A percentile compares a stretch with the other conserved stretches of the same genome.
These are phyloP conservation scores for Trachurus trachurus DNA, from an alignment of 2,797 vertebrate genomes.

Conservation along the genomic window DNA sequence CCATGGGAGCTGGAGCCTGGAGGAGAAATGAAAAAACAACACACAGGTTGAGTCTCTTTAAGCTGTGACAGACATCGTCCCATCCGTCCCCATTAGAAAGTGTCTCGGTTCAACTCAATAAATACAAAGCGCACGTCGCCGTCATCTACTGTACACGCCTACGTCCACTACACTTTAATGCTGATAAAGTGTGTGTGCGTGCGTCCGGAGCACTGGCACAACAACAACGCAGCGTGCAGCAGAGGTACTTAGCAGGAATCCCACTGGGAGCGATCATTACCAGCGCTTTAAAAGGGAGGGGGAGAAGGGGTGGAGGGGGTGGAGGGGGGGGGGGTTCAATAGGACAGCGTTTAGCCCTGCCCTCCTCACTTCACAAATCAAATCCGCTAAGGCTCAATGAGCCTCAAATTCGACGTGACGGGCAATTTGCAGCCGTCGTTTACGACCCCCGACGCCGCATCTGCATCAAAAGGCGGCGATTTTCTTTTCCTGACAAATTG, in stretches of 20 bases:
- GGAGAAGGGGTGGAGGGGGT: no score
- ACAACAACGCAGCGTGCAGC: conserved; percentile 46
- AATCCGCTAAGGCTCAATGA: conserved; percentile 45
- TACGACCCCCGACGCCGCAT: conserved; percentile 10
- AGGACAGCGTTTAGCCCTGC: conserved; percentile 47
- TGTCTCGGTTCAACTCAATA: background rate
- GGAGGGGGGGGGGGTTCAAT: conserved; percentile 35
- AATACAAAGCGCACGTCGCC: conserved; percentile 1
- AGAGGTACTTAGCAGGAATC: conserved; percentile 47
- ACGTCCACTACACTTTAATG: conserved; percentile 11
- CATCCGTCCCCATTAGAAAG: background rate
- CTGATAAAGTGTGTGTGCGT: conserved; percentile 35
- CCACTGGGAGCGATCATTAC: conserved; percentile 69
- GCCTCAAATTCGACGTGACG: conserved; percentile 44
- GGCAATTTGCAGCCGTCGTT: conserved; percentile 38
- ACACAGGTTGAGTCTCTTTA: background rate
- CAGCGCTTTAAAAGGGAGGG: conserved; percentile 41
- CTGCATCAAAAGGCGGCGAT: background rate
- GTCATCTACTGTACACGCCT: conserved; percentile 6
- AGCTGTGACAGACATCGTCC: background rate
- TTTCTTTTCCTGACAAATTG: background rate
- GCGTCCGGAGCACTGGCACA: conserved; percentile 18
- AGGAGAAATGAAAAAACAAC: background rate
- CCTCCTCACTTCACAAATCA: conserved; percentile 53
- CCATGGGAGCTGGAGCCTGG: conserved; percentile 90